These are phyloP conservation scores for Gymnocephalus cernua DNA, from an alignment of 2,113 vertebrate species.

Conservation along the genomic window DNA sequence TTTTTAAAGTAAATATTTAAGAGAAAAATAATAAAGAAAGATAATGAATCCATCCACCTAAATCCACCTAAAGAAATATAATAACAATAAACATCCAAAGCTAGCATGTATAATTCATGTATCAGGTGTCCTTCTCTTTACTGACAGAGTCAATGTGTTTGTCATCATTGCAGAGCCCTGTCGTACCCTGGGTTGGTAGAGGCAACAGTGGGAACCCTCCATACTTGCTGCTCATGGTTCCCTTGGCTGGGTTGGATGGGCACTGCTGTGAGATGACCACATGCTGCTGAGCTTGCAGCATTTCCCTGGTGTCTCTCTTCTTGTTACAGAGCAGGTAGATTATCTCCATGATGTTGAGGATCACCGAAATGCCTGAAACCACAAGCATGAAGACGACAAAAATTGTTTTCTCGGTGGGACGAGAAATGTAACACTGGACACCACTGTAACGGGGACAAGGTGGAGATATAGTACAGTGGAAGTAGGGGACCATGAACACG, in stretches of 20 bases:
- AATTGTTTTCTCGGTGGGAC: slow-evolving; percentile 87
- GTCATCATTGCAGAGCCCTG: background rate
- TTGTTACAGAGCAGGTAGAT: slow-evolving; percentile 89
- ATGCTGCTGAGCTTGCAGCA: background rate
- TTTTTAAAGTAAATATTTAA: too few relatives aligned
- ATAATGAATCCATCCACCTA: too few relatives aligned
- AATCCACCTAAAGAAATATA: too few relatives aligned
- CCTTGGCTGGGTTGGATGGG: background rate
- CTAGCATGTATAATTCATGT: background rate
- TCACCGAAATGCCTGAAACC: slow-evolving; percentile 88
- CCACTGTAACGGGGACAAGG: slow-evolving; percentile 75
- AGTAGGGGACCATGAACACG: slow-evolving; percentile 80
- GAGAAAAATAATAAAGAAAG: too few relatives aligned
- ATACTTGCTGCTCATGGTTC: background rate
- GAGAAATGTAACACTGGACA: slow-evolving; percentile 90
- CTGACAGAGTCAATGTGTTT: background rate
- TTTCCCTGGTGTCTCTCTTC: slow-evolving; percentile 33
- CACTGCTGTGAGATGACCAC: background rate
- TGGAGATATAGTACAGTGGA: slow-evolving; percentile 80
- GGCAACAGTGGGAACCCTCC: background rate
- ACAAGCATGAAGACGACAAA: slow-evolving; percentile 91
- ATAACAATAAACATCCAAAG: too few relatives aligned
- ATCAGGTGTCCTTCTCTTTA: slow-evolving; percentile 57
- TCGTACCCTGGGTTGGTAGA: background rate
- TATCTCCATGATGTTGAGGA: slow-evolving; percentile 89